phyloP scores from a whole-genome alignment of 2,113 vertebrate genomes.

The Crocuta crocuta region DNA sequence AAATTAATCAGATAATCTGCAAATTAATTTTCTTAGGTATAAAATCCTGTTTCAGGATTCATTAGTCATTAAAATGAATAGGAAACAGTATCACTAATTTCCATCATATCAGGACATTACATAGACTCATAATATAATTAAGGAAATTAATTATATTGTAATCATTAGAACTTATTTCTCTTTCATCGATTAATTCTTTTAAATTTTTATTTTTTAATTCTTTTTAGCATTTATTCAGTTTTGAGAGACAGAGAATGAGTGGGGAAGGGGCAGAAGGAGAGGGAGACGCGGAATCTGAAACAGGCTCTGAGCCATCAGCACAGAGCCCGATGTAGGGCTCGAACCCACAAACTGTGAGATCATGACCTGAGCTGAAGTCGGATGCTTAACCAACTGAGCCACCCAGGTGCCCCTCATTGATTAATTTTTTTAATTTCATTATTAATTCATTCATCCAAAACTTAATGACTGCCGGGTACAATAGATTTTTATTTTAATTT shows the following conservation, averaged over 20 bases:
- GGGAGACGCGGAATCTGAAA: too few species aligned
- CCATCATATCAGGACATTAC: neutral
- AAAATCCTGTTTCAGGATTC: slow-evolving; percentile 21
- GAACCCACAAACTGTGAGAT: too few species aligned
- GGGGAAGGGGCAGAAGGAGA: too few species aligned
- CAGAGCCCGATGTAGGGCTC: too few species aligned
- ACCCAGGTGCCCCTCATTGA: too few species aligned
- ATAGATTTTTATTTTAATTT: slow-evolving; percentile 56
- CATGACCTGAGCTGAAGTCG: too few species aligned
- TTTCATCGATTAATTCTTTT: neutral
- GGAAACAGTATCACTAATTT: slow-evolving; percentile 8
- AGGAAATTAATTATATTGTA: neutral
- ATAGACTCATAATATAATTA: neutral
- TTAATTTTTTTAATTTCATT: neutral
- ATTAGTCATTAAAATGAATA: slow-evolving; percentile 42
- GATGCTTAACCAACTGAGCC: too few species aligned
- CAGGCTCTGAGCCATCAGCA: too few species aligned
- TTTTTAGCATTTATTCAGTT: too few species aligned
- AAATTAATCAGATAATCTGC: slow-evolving; percentile 36
- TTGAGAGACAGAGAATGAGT: too few species aligned
- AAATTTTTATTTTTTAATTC: too few species aligned
- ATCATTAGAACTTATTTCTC: neutral
- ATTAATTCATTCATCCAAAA: neutral
- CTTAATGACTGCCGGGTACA: neutral
- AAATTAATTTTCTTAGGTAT: slow-evolving; percentile 11